A percentile compares a stretch with the other conserved stretches of the same genome.
Evolutionary conservation across 2,888 invertebrate species (phyloP).

Genomic region (Carpatolechia fugitivella): DNA sequence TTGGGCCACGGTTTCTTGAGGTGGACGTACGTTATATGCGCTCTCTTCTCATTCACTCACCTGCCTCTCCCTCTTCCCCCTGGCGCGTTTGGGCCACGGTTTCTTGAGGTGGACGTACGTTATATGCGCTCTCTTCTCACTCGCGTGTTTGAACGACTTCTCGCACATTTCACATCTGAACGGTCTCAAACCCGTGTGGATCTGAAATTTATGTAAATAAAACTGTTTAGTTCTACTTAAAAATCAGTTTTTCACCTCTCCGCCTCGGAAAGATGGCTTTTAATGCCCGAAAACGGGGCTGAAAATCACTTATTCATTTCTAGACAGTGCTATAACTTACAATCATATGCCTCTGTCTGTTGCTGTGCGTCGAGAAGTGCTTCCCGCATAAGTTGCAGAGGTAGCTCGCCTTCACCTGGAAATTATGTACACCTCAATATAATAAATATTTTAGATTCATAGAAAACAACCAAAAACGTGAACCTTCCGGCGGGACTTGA

Average conservation of each 20-base stretch:
- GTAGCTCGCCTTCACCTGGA: constrained; percentile 40
- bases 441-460: no score
- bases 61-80: constrained; percentile 49
- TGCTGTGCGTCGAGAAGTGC: constrained; percentile 64
- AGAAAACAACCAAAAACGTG: no score
- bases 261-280: no score
- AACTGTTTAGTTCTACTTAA: no score
- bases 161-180: constrained; percentile 68
- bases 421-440: neutral
- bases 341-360: constrained; percentile 67
- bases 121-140: constrained; percentile 63
- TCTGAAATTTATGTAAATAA: constrained; percentile 41
- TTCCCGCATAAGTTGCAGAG: constrained; percentile 59
- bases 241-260: no score
- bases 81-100: constrained; percentile 64
- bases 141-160: constrained; percentile 64
- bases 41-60: constrained; percentile 22
- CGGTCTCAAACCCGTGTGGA: constrained; percentile 63
- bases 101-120: constrained; percentile 70
- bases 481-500: no score
- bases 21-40: no score
- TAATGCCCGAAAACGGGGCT: no score
- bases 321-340: no score
- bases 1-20: no score
- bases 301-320: no score